Evolutionary conservation across 1,140 invertebrate genomes (phyloP).

Genomic region (Amyelois transitella): DNA sequence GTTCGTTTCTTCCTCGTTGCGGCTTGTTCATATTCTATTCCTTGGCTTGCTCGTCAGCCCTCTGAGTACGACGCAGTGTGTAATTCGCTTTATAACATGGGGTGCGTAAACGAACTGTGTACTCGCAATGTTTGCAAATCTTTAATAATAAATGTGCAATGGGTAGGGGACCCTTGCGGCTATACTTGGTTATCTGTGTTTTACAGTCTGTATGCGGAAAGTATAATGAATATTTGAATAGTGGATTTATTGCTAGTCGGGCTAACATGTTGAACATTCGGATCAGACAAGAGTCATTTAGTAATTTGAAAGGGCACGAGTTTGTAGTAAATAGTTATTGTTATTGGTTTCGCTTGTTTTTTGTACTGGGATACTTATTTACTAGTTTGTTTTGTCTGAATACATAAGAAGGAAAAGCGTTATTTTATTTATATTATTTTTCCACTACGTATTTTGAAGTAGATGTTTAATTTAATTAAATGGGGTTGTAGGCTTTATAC

Average conservation of each 20-base stretch:
- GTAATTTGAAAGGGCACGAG: background rate
- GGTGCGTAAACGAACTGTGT: conserved; percentile 17
- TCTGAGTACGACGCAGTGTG: conserved; percentile 5
- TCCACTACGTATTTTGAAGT: too few relatives aligned
- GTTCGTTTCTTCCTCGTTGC: conserved; percentile 3
- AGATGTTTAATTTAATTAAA: too few relatives aligned
- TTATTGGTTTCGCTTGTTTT: too few relatives aligned
- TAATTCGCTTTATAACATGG: conserved; percentile 19
- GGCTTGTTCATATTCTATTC: conserved; percentile 10
- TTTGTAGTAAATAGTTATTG: too few relatives aligned
- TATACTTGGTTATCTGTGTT: conserved; percentile 29
- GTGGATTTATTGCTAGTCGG: background rate
- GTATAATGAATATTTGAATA: conserved; percentile 2
- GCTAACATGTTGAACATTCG: background rate
- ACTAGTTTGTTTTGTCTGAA: background rate
- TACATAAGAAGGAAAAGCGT: too few relatives aligned
- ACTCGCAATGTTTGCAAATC: conserved; percentile 39
- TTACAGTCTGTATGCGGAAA: conserved; percentile 22
- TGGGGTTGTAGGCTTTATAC: too few relatives aligned
- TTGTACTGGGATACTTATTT: too few relatives aligned
- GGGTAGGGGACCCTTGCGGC: conserved; percentile 18
- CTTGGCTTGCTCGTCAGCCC: background rate
- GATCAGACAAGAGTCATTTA: background rate
- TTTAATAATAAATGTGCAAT: conserved; percentile 48
- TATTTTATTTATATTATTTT: too few relatives aligned